Conservation (phyloP, 2,797 vertebrate genomes). For the Pteronotus mesoamericanus region DNA sequence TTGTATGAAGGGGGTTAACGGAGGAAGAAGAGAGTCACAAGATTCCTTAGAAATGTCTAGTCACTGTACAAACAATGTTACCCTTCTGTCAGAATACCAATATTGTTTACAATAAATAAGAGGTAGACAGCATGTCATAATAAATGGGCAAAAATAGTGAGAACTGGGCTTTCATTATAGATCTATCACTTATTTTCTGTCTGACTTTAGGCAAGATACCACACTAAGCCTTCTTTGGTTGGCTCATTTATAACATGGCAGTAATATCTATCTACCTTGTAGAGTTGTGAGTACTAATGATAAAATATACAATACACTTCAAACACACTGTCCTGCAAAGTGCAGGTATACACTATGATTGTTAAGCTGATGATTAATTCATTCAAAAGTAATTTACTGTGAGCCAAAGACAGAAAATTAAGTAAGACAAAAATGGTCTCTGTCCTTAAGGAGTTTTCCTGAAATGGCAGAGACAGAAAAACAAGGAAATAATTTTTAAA, state of each 20-base stretch:
- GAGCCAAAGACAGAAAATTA: background rate
- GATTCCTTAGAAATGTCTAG: constrained; percentile 1
- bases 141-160: background rate
- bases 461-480: background rate
- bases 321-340: background rate
- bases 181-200: background rate
- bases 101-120: background rate
- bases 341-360: background rate
- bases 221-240: background rate
- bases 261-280: background rate
- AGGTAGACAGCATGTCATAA: background rate
- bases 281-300: background rate
- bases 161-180: background rate
- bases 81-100: background rate
- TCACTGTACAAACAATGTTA: background rate
- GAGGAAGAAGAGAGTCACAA: background rate
- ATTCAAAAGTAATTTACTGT: background rate
- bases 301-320: background rate
- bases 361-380: background rate
- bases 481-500: background rate
- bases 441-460: background rate
- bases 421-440: background rate
- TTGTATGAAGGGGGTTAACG: background rate
- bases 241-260: background rate
- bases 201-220: background rate